Evolutionary conservation across 2,113 vertebrate genomes (phyloP), one percentile per base, ranked within the genome.

Genomic region (Felis chaus): DNA sequence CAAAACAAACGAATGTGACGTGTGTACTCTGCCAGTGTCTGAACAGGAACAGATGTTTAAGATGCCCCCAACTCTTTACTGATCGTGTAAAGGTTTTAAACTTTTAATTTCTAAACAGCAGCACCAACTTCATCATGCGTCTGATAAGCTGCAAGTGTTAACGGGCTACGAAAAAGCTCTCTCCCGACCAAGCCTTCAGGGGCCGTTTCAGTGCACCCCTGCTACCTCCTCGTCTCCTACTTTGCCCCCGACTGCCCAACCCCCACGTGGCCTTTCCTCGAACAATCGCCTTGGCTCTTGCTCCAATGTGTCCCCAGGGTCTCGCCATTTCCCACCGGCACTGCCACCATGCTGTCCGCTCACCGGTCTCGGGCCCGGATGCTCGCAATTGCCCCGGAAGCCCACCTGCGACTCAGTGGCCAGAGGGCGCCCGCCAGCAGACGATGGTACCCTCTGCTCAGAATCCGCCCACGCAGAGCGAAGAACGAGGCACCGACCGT

Each of bases 241-340:
- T 69, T 36, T 25, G 65, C 63, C 79, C 29, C 73, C 27, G 1
- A 0, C 2, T 29, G 2, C 4, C n/a, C 4, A 1, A 4, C 19
- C 36, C 1, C 15, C 8, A 2, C 1, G 31, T 27, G 27, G 63
- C n/a, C 57, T 55, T 9, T 9, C 29, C 33, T 21, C 1, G 3
- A 45, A 65, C 74, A 27, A 31, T 1, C 45, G 12, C 33, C 63
- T 12, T 1, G 23, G 33, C 15, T 31, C 25, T 5, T 1, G 27
- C 16, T 53, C 80, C 25, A 6, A 7, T 0, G 2, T 0, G 2
- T 13, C 29, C 2, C 63, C 39, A 1, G 2, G n/a, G 21, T 13
- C 73, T 63, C 48, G 41, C 3, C 19, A 9, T 48, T 36, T 10
- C 33, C 83, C 9, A 5, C 68, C 19, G 2, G 13, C 33, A 41